Base-by-base conservation (phyloP, 2,888 invertebrate genomes). In the Tetragonisca angustula region DNA sequence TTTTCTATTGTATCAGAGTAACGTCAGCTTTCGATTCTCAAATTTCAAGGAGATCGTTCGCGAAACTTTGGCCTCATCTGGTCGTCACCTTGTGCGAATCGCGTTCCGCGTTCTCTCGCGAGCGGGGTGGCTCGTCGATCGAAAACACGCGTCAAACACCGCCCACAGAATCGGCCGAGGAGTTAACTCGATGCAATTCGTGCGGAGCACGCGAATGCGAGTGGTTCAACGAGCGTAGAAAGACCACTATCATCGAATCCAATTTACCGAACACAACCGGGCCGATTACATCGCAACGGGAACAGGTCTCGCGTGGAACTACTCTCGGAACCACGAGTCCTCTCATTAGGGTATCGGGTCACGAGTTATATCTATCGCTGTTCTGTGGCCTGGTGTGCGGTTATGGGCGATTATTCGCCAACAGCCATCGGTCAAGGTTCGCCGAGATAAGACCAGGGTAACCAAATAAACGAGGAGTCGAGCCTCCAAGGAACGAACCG, bases 311-410 rank as follows among this genome's bases (percentile, higher is more conserved):
- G 73, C 77, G 81, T 78, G 27, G 73, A 70, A 56, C 32, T 71
- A 59, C 73, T 69, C 50, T 69, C 50, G 64, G 50, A 74, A 70
- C 72, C 74, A 50, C 59, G 75, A 79, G 71, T 77, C 87, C 89
- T 91, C 92, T 91, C 89, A 93, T 92, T 93, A 93, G 90, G 87
- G 88, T 87, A 90, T 85, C 89, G 88, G 93, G 92, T 93, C 91
- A 91, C 85, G 84, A 91, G 92, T 92, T 90, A 91, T 90, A 92
- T 91, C 93, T 91, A 92, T 92, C 92, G 89, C 91, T 91, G 83
- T 77, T 59, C 85, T 76, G 65, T 79, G 64, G 77, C 17, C 61
- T 74, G 67, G 64, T 79, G 76, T 67, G 76, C 79, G 74, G n/a
- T 67, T 19, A 73, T 62, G 54, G 70, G 89, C 78, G 88, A 90